Base-by-base conservation (phyloP, 2,888 invertebrate genomes). In the Drosophila conformis region DNA sequence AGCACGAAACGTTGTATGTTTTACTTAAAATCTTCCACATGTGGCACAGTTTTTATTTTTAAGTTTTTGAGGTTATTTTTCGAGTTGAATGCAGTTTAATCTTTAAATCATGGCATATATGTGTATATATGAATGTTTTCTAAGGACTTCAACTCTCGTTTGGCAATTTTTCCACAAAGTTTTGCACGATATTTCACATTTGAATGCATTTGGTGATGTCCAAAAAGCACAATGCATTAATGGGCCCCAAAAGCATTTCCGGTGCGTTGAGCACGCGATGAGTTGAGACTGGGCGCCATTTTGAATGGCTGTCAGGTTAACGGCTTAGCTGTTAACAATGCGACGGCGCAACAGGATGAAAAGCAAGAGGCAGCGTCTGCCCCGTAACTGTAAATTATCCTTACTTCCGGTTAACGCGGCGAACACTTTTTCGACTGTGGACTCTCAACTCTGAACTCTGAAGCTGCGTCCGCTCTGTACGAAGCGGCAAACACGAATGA, bases 281-380 rank as follows among this genome's bases (percentile, higher is more conserved):
- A 33, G 49, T 52, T 29, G 27, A 35, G 31, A 51, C 46, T 40
- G 33, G 5, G 27, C 46, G 64, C 72, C 76, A 80, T 69, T 80
- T 77, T 80, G 25, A 59, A 53, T 40, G 27, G 38, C 13, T 46
- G 40, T 2, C 48, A 51, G 35, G n/a, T 33, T 67, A 57, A 66
- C 53, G 54, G 58, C 49, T 53, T 61, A 56, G 29, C n/a, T 18
- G 35, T 33, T 51, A 53, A 57, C 68, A 88, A 69, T 87, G 90
- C 90, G 89, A 75, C 90, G 90, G 87, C 87, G 87, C 90, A 89
- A 82, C 90, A 82, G 90, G 84, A 86, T 88, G 33, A 70, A 67
- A 40, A 51, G 63, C 31, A 53, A 29, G 38, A 38, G 56, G 13
- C 15, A 38, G n/a, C 36, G 48, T 11, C n/a, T 27, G n/a, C 69